Evolutionary conservation across 1,140 invertebrate species (phyloP).

Genomic region (Teleopsis dalmanni): DNA sequence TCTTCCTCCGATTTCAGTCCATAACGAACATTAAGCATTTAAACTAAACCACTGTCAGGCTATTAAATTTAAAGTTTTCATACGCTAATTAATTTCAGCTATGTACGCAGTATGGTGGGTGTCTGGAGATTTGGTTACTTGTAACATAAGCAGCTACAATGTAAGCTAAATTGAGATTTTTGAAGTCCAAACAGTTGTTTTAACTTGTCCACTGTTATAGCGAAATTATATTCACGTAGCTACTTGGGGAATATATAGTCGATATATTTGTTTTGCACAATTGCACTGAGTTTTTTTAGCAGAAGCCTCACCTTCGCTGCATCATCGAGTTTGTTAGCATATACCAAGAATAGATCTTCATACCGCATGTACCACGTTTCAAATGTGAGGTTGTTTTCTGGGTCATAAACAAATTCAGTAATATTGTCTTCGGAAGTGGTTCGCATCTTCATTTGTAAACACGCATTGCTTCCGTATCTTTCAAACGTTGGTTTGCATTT

Average conservation of each 20-base stretch:
- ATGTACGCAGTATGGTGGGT: slow-evolving; percentile 1
- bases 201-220: slow-evolving; percentile 7
- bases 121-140: not conserved
- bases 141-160: slow-evolving; percentile 9
- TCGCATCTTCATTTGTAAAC: no score
- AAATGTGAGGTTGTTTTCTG: slow-evolving; percentile 10
- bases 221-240: slow-evolving; percentile 4
- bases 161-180: slow-evolving; percentile 7
- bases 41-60: slow-evolving; percentile 9
- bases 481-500: no score
- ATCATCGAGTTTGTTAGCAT: slow-evolving; percentile 9
- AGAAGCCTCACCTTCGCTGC: slow-evolving; percentile 8
- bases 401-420: not conserved
- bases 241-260: slow-evolving; percentile 12
- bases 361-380: slow-evolving; percentile 9
- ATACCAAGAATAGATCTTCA: slow-evolving; percentile 7
- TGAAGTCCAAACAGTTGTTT: slow-evolving; percentile 6
- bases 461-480: no score
- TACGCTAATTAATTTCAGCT: slow-evolving; percentile 2
- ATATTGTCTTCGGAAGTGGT: no score
- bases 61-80: slow-evolving; percentile 8
- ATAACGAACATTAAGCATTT: slow-evolving; percentile 12
- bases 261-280: slow-evolving; percentile 6
- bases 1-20: slow-evolving; percentile 6
- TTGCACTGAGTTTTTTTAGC: slow-evolving; percentile 5